Base-by-base conservation (phyloP, 2,888 invertebrate species). In the Stenoptilia bipunctidactyla region DNA sequence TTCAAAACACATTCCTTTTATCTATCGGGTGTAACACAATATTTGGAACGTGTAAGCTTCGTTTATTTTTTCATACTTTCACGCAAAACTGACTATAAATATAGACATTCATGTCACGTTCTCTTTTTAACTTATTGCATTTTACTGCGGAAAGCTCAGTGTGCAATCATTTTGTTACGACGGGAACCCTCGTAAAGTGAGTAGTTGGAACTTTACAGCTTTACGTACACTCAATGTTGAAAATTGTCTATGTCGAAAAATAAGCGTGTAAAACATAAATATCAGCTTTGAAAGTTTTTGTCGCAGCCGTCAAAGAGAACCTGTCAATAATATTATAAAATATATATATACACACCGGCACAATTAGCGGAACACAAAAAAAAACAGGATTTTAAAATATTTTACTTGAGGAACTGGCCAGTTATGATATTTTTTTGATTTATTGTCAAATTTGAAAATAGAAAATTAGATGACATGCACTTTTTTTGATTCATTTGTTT, bases 101-200 rank as follows among this genome's bases (percentile, higher is more conserved):
- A 14, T 34, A 14, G 34, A 34, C 50, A 63, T 61, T 68, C 62
- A 40, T 51, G 54, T 59, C 64, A 66, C 61, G 64, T 55, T 57
- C 56, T 45, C 60, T 69, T 51, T 66, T 63, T 57, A 63, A 64
- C 58, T 66, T 70, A 66, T 65, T 64, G 61, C 57, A 64, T 63
- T 68, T 69, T 62, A 64, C 59, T 60, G 60, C 53, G 52, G 54
- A 56, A 61, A 61, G 56, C 62, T 64, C 62, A 60, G 61, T 52
- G 57, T 55, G 61, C 69, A 73, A 73, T 75, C 68, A 68, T 71
- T 66, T 54, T 55, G 70, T 67, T 70, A 71, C 73, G 66, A 66
- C 60, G 51, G 58, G 61, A 54, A 52, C 55, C 56, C 58, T 69
- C 72, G 63, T 77, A 74, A 76, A 76, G 70, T 61, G 71, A 71